A percentile compares a stretch with the other conserved stretches of the same genome.
These are phyloP conservation scores for Nasua narica DNA, from an alignment of 2,797 vertebrate species.

Conservation along the genomic window DNA sequence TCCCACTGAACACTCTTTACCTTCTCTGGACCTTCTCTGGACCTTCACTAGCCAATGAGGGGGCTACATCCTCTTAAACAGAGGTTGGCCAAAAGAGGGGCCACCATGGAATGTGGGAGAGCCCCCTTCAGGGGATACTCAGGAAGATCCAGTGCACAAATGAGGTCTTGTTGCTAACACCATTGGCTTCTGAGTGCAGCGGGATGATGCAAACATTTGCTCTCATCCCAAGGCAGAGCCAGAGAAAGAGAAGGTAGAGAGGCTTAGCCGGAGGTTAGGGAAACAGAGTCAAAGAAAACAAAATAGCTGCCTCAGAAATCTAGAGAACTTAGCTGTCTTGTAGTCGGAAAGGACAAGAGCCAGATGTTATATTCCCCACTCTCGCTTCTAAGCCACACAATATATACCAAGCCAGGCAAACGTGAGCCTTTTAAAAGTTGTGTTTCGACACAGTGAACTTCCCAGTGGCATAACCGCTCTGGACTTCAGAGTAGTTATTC, in stretches of 20 bases:
- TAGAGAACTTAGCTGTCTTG: not conserved
- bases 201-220: fast-evolving
- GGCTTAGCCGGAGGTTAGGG: not conserved
- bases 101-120: not conserved
- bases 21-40: not conserved
- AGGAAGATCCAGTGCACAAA: not conserved
- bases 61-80: not conserved
- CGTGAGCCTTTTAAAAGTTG: not conserved
- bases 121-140: fast-evolving
- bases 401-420: not conserved
- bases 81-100: not conserved
- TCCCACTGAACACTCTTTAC: not conserved
- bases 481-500: not conserved
- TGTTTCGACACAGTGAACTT: not conserved
- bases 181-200: fast-evolving
- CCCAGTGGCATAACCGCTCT: not conserved
- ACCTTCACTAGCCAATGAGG: too few relatives aligned
- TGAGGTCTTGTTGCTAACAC: fast-evolving
- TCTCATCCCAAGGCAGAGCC: not conserved
- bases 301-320: not conserved
- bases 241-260: not conserved
- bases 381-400: not conserved
- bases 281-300: not conserved
- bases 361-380: not conserved
- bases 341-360: not conserved